Conservation (phyloP, 2,113 vertebrate genomes). For the Amazona guildingii region DNA sequence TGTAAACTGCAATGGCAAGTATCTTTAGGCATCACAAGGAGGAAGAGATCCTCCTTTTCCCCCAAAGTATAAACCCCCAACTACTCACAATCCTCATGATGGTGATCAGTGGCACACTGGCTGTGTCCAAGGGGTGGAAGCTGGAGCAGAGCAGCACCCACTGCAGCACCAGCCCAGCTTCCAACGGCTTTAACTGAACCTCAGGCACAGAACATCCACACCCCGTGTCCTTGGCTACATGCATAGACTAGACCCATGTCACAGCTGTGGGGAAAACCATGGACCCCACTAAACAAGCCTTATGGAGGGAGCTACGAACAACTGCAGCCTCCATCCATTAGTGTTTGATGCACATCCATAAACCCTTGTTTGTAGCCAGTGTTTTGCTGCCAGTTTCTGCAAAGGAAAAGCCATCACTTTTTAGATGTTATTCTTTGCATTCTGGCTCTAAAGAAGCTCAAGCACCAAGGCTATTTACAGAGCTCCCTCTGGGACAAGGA, state of each 20-base stretch:
- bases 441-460: background rate
- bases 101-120: rapidly evolving
- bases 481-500: background rate
- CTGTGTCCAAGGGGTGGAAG: background rate
- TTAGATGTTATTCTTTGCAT: background rate
- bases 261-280: rapidly evolving
- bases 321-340: background rate
- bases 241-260: background rate
- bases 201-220: rapidly evolving
- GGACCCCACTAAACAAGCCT: rapidly evolving
- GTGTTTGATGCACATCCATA: background rate
- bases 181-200: rapidly evolving
- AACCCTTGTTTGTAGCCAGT: background rate
- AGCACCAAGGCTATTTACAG: background rate
- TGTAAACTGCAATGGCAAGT: background rate
- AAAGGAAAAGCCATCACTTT: background rate
- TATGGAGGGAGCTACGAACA: rapidly evolving
- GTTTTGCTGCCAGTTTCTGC: background rate
- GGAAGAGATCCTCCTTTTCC: background rate
- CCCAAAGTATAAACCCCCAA: background rate
- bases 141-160: rapidly evolving
- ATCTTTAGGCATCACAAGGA: background rate
- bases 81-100: background rate
- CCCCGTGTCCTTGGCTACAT: rapidly evolving
- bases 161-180: background rate